These are phyloP conservation scores for Malacosoma neustria DNA, from an alignment of 2,888 invertebrate species.

Conservation along the genomic window DNA sequence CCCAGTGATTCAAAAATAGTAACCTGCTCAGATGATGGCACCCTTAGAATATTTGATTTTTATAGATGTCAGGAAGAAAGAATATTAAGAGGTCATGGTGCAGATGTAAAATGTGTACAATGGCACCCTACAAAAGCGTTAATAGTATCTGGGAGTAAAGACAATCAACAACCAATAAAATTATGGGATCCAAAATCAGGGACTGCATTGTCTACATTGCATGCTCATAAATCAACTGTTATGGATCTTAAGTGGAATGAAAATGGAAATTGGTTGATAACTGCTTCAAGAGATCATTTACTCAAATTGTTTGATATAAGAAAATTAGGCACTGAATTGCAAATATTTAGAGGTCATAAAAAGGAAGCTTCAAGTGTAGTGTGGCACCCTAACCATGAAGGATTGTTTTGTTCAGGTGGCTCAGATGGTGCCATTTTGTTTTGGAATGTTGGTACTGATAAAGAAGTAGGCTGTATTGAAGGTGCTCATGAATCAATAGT, in stretches of 20 bases:
- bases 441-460: constrained; percentile 99
- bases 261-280: constrained; percentile 99
- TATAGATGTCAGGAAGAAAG: constrained; percentile 96
- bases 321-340: constrained; percentile 95
- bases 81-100: constrained; percentile 95
- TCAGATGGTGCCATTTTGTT: constrained; percentile 99
- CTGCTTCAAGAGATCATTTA: constrained; percentile 98
- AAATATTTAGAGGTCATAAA: constrained; percentile 98
- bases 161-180: constrained; percentile 99
- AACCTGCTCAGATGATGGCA: constrained; percentile 99
- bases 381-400: constrained; percentile 99
- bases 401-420: constrained; percentile 97
- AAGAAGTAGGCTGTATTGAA: constrained; percentile 98
- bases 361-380: constrained; percentile 98
- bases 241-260: constrained; percentile 99
- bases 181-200: constrained; percentile 99
- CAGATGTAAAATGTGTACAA: constrained; percentile 99
- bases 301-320: constrained; percentile 98
- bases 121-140: constrained; percentile 99
- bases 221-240: constrained; percentile 99
- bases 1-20: constrained; percentile 99
- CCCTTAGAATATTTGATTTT: constrained; percentile 99
- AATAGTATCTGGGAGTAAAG: constrained; percentile 98
- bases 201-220: constrained; percentile 95
- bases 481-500: constrained; percentile 99